Conservation (phyloP, 2,113 vertebrate genomes). For the Mobula hypostoma region DNA sequence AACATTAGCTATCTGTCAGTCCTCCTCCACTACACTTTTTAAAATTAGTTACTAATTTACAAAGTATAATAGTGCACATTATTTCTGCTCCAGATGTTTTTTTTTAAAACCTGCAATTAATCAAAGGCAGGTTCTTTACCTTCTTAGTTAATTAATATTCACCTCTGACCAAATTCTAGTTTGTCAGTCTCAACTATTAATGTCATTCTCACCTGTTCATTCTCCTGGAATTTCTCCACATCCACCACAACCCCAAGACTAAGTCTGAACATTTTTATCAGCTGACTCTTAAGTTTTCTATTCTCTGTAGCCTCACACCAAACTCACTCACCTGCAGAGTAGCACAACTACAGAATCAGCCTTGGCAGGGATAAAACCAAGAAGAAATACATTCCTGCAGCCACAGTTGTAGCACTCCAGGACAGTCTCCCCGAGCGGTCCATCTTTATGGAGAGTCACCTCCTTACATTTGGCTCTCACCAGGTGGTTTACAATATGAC, state of each 20-base stretch:
- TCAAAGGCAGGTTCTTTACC: neutral
- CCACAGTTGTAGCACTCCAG: conserved; percentile 97
- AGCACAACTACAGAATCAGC: conserved; percentile 93
- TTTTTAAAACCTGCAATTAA: neutral
- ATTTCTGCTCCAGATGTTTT: too few species aligned
- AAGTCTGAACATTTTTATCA: neutral
- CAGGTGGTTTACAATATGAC: conserved; percentile 96
- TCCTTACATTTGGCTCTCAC: conserved; percentile 97
- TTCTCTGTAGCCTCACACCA: neutral
- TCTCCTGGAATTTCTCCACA: neutral
- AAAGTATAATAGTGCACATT: too few species aligned
- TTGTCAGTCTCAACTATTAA: neutral
- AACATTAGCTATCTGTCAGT: too few species aligned
- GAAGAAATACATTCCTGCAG: conserved; percentile 91
- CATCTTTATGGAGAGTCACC: conserved; percentile 95
- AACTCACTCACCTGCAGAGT: conserved; percentile 76
- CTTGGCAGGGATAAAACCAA: conserved; percentile 96
- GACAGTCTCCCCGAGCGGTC: conserved; percentile 89
- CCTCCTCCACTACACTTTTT: too few species aligned
- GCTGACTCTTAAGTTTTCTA: neutral
- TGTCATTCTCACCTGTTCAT: neutral
- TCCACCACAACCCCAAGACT: too few species aligned
- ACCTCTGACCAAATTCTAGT: neutral
- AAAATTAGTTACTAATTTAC: too few species aligned
- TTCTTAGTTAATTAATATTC: neutral